Base-by-base conservation (phyloP, 2,113 vertebrate genomes). In the Daphoenositta chrysoptera region DNA sequence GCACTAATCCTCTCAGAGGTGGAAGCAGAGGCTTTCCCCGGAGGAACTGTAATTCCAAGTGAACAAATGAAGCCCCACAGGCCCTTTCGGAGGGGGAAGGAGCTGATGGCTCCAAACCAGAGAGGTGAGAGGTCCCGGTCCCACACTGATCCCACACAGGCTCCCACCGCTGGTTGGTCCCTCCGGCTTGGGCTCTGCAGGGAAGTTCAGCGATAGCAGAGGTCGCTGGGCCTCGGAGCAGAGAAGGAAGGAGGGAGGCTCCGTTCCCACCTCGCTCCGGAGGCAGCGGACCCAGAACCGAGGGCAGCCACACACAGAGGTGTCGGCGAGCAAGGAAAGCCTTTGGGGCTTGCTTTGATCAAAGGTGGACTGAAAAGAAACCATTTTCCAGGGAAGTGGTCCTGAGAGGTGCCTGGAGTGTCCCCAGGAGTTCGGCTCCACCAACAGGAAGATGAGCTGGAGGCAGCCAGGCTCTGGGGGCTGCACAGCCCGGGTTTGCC, bases 201-300 rank as follows among this genome's bases (percentile, higher is more conserved):
- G 80, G 58, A 7, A 2, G 9, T 0, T 4, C 11, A 1, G 11
- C 2, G 5, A 5, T 2, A 2, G 13, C 6, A 20, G 24, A 1
- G 2, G 2, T 0, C 10, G 5, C 8, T 21, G 16, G 6, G 30
- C 39, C 30, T 2, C 5, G 63, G 45, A 13, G 54, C 35, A 4
- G 42, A 3, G 82, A 1, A 8, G 37, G 83, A 21, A 6, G 3
- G 6, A 50, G 51, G 35, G 27, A 44, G 51, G 44, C 39, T 69
- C 65, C 1, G 42, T 0, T 9, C n/a, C 53, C 66, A 2, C 2
- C 71, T 58, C 35, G 1, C 23, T 2, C 53, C 11, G 3, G n/a
- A n/a, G n/a, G n/a, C n/a, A n/a, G n/a, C n/a, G 28, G 45, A 24
- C 51, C 31, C 50, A 33, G 33, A 8, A 4, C 3, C 2, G 18